Conservation (phyloP, 92 coral and sea anemone genomes). For the Hydrozoanthus gracilis region DNA sequence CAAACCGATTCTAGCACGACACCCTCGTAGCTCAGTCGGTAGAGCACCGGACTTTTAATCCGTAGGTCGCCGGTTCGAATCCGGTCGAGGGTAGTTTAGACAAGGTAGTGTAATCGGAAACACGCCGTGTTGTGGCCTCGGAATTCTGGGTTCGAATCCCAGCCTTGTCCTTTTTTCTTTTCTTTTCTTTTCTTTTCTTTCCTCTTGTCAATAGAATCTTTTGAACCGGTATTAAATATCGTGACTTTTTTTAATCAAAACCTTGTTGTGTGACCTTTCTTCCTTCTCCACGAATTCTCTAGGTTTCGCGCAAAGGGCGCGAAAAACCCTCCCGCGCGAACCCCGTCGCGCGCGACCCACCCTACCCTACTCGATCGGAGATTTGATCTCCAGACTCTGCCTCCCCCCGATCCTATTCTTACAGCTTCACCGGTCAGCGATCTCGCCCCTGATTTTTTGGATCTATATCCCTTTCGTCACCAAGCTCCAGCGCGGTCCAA, state of each 20-base stretch:
- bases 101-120: too few species aligned
- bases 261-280: neutral
- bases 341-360: neutral
- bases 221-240: too few species aligned
- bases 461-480: slow-evolving; percentile 5
- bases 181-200: neutral
- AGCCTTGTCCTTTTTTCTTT: neutral
- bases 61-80: too few species aligned
- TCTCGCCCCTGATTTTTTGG: neutral
- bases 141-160: neutral
- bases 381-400: neutral
- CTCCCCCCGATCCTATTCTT: neutral
- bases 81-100: neutral
- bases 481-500: slow-evolving; percentile 8
- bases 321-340: neutral
- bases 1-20: neutral
- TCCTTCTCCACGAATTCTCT: neutral
- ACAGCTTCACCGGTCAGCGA: neutral
- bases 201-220: too few species aligned
- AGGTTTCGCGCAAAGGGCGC: too few species aligned
- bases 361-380: neutral
- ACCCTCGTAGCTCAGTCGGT: too few species aligned
- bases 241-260: too few species aligned
- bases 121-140: too few species aligned
- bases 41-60: too few species aligned